phyloP scores from a whole-genome alignment of 1,140 invertebrate species.

The Drosophila pruinosa region DNA sequence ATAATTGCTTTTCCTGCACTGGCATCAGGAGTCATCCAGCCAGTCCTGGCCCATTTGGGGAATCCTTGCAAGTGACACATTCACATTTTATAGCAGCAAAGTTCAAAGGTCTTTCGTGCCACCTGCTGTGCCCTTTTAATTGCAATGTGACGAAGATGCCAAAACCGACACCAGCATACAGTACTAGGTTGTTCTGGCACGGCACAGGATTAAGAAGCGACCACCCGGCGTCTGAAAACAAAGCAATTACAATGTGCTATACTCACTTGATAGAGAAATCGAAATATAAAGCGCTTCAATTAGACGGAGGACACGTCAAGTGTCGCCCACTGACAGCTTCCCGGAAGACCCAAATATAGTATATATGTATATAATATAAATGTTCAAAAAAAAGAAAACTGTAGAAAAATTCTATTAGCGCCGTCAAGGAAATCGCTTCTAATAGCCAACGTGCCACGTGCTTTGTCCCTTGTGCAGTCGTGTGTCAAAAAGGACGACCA shows the following conservation, averaged over 20 bases:
- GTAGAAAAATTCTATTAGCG: slow-evolving; percentile 68
- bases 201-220: slow-evolving; percentile 55
- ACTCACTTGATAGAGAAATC: slow-evolving; percentile 12
- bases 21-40: slow-evolving; percentile 18
- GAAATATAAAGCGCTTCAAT: slow-evolving; percentile 31
- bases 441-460: slow-evolving; percentile 69
- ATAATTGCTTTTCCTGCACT: slow-evolving; percentile 68
- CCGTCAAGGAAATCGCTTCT: slow-evolving; percentile 70
- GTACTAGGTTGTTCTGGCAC: not conserved
- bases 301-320: slow-evolving; percentile 35
- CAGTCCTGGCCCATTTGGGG: slow-evolving; percentile 58
- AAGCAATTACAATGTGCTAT: slow-evolving; percentile 69
- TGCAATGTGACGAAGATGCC: slow-evolving; percentile 64
- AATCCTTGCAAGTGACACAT: slow-evolving; percentile 82
- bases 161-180: not conserved
- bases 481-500: slow-evolving; percentile 72
- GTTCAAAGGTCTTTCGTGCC: slow-evolving; percentile 70
- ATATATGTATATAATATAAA: slow-evolving; percentile 37
- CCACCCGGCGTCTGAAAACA: slow-evolving; percentile 66
- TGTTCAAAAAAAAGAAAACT: slow-evolving; percentile 1
- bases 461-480: slow-evolving; percentile 56
- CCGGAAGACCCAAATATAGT: slow-evolving; percentile 40
- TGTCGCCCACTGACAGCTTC: slow-evolving; percentile 54
- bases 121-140: slow-evolving; percentile 82
- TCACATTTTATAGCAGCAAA: slow-evolving; percentile 66